Evolutionary conservation across 2,888 invertebrate genomes (phyloP).

Genomic region (Noctua fimbriata): DNA sequence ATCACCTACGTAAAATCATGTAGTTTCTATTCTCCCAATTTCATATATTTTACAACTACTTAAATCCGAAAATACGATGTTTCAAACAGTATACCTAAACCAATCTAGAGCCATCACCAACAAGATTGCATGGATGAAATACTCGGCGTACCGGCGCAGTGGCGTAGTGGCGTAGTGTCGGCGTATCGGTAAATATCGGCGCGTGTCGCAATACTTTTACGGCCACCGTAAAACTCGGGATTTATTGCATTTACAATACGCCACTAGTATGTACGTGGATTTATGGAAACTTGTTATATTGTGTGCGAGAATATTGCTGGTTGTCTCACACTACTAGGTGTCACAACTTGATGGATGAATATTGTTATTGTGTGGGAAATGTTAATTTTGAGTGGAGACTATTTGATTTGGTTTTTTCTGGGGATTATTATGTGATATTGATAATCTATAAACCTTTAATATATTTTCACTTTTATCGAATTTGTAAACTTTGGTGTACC

Average conservation of each 20-base stretch:
- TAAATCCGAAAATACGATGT: constrained; percentile 17
- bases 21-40: neutral
- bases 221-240: constrained; percentile 62
- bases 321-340: constrained; percentile 6
- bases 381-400: neutral
- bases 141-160: constrained; percentile 27
- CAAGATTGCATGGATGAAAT: constrained; percentile 57
- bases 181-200: constrained; percentile 57
- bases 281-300: constrained; percentile 51
- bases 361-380: constrained; percentile 5
- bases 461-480: neutral
- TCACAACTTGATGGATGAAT: constrained; percentile 25
- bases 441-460: neutral
- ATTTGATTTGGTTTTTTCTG: neutral
- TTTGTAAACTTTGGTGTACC: neutral
- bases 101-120: constrained; percentile 38
- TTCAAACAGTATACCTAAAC: constrained; percentile 25
- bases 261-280: constrained; percentile 49
- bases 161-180: constrained; percentile 20
- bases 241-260: constrained; percentile 67
- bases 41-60: constrained; percentile 7
- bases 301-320: constrained; percentile 32
- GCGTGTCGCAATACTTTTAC: constrained; percentile 68
- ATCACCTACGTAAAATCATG: neutral
- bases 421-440: neutral